Conservation (phyloP, 2,113 vertebrate species). For the Vanacampus margaritifer region DNA sequence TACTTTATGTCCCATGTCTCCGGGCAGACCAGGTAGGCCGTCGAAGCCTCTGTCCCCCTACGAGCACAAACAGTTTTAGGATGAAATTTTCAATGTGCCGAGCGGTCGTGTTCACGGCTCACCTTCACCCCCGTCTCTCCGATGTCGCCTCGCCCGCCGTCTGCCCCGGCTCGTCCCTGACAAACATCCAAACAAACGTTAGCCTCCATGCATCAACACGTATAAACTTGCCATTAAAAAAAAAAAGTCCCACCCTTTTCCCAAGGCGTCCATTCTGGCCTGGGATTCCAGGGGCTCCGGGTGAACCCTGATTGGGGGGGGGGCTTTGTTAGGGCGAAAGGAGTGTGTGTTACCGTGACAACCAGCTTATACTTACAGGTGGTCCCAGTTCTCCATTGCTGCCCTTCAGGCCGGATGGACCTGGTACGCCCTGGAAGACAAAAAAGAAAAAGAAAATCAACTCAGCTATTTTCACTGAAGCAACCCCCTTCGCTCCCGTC, state of each 20-base stretch:
- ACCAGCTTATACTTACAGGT: conserved; percentile 67
- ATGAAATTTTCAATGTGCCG: not conserved
- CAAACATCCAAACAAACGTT: conserved; percentile 12
- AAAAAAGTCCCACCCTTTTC: conserved; percentile 58
- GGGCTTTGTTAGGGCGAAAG: not conserved
- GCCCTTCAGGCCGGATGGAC: conserved; percentile 84
- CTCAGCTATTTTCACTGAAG: no score
- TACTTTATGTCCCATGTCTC: conserved; percentile 73
- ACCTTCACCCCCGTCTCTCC: conserved; percentile 92
- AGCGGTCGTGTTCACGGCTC: conserved; percentile 8
- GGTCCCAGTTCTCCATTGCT: conserved; percentile 81
- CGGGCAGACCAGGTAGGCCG: conserved; percentile 86
- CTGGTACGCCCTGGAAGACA: conserved; percentile 76
- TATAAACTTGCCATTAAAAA: not conserved
- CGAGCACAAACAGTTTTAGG: not conserved
- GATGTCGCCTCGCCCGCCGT: conserved; percentile 87
- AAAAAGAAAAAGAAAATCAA: not conserved
- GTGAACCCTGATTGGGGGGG: conserved; percentile 52
- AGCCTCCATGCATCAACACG: not conserved
- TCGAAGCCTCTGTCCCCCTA: conserved; percentile 96
- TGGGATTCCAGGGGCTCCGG: conserved; percentile 51
- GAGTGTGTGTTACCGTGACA: conserved; percentile 6
- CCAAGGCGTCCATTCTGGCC: conserved; percentile 68
- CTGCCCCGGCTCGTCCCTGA: conserved; percentile 86
- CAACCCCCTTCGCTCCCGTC: no score